Percentiles rank a stretch among this genome's conserved stretches.
Evolutionary conservation across 2,888 invertebrate genomes (phyloP).

Genomic region (Nasonia oneida): DNA sequence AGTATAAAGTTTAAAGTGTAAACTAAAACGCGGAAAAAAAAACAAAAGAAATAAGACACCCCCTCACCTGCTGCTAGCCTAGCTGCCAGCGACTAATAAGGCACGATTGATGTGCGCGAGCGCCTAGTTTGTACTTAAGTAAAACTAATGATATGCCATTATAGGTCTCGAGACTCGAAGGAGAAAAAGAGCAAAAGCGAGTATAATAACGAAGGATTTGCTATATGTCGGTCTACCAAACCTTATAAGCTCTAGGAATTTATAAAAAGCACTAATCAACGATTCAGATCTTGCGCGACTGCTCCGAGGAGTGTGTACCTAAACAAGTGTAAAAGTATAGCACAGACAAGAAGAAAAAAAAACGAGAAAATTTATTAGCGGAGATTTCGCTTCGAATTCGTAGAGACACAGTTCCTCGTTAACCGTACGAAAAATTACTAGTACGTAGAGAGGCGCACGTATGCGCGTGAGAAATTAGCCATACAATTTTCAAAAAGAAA

Average conservation of each 20-base stretch:
- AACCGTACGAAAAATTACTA: conserved; percentile 10
- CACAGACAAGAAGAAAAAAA: background rate
- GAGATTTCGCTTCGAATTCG: conserved; percentile 27
- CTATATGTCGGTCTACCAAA: conserved; percentile 35
- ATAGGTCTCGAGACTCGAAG: conserved; percentile 44
- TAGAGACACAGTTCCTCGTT: conserved; percentile 44
- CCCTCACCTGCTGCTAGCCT: conserved; percentile 52
- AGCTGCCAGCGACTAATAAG: conserved; percentile 46
- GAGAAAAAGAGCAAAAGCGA: conserved; percentile 3
- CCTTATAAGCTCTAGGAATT: conserved; percentile 28
- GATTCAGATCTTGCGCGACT: conserved; percentile 38
- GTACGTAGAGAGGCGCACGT: background rate
- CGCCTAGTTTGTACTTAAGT: conserved; percentile 56
- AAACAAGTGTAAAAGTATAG: background rate
- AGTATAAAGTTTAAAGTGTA: background rate
- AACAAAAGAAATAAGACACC: conserved; percentile 9
- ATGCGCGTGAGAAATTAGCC: background rate
- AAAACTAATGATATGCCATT: conserved; percentile 22
- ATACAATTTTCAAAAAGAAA: background rate
- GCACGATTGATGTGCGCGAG: conserved; percentile 49
- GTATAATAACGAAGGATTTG: conserved; percentile 42
- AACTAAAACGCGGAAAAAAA: conserved; percentile 5
- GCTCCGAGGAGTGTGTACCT: conserved; percentile 14
- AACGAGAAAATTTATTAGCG: conserved; percentile 33
- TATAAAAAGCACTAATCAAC: conserved; percentile 21